Evolutionary conservation across 2,797 vertebrate genomes (phyloP).

Genomic region (Manis crassicaudata): DNA sequence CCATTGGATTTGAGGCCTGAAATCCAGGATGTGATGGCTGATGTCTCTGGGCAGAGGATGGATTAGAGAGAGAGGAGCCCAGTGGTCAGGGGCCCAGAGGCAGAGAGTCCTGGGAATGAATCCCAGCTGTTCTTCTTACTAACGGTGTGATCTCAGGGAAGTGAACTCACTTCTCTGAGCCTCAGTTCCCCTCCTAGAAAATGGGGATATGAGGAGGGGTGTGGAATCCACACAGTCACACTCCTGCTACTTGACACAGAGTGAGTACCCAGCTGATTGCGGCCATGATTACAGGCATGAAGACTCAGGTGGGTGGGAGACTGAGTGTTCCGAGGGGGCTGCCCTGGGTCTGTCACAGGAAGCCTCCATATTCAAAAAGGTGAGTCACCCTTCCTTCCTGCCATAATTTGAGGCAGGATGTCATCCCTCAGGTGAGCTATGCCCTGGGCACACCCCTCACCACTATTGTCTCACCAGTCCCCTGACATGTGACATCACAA

Average conservation of each 20-base stretch:
- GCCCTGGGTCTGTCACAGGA: background rate
- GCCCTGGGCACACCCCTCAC: background rate
- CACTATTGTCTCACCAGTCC: constrained; percentile 20
- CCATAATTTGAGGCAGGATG: background rate
- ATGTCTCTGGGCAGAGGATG: background rate
- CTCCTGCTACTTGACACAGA: background rate
- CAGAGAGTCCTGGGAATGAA: background rate
- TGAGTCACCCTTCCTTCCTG: constrained; percentile 59
- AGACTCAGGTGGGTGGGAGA: background rate
- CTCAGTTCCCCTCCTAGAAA: background rate
- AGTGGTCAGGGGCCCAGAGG: background rate
- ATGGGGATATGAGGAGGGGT: background rate
- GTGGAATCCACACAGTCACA: background rate
- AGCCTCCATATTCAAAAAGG: background rate
- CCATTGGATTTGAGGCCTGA: background rate
- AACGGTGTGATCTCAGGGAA: background rate
- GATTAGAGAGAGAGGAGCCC: background rate
- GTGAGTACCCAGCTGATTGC: background rate
- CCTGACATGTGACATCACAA: constrained; percentile 36
- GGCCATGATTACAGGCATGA: accelerated
- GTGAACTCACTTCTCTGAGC: background rate
- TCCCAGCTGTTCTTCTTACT: background rate
- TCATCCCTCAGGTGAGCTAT: background rate
- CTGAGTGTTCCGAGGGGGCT: background rate
- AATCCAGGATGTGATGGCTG: background rate